Percentiles rank a stretch among this genome's conserved stretches.
phyloP scores from a whole-genome alignment of 2,113 vertebrate species.

The Hipposideros armiger region DNA sequence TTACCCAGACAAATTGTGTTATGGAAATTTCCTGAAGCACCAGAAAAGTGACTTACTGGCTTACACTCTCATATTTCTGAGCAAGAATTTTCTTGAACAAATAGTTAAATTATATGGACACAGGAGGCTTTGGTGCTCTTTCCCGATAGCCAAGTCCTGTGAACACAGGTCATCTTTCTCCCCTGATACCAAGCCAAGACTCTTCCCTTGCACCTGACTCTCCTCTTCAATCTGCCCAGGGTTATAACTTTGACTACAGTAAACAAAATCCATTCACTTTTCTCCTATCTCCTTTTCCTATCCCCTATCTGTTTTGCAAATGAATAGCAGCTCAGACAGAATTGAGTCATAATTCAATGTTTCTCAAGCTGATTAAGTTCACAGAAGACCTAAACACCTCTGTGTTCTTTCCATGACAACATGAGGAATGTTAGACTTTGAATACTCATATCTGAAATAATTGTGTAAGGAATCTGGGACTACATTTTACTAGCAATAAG shows the following conservation, averaged over 20 bases:
- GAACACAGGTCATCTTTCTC: not conserved
- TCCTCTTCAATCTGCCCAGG: not conserved
- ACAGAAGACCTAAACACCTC: not conserved
- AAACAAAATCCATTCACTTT: not conserved
- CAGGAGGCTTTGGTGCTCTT: not conserved
- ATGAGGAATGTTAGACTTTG: not conserved
- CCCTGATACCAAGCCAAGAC: not conserved
- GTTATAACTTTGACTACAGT: not conserved
- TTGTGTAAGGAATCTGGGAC: not conserved
- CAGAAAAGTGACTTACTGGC: not conserved
- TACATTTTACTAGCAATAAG: not conserved
- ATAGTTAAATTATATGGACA: not conserved
- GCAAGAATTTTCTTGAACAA: not conserved
- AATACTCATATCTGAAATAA: not conserved
- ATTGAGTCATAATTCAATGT: not conserved
- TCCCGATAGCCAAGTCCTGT: not conserved
- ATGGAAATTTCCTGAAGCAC: not conserved
- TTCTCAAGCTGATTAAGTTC: not conserved
- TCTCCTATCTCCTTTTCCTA: not conserved
- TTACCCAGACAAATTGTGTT: not conserved
- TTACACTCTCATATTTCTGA: not conserved
- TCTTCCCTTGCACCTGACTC: accelerated
- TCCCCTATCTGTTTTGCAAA: not conserved
- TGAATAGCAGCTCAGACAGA: not conserved
- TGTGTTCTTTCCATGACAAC: not conserved